A percentile compares a stretch with the other conserved stretches of the same genome.
phyloP scores from a whole-genome alignment of 2,888 invertebrate genomes.

The Lepidochrysops patricia region DNA sequence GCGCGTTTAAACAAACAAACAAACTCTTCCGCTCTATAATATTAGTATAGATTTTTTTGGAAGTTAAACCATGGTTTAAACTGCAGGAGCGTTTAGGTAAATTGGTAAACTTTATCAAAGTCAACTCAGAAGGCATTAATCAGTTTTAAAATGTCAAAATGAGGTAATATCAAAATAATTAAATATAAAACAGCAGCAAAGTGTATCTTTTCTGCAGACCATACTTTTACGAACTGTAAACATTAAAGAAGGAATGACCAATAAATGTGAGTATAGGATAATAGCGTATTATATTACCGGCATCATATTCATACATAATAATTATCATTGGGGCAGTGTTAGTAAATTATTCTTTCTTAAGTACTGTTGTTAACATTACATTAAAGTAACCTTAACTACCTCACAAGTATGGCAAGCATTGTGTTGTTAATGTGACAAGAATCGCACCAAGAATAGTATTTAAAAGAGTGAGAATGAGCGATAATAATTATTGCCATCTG shows the following conservation, averaged over 20 bases:
- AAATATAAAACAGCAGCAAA: not conserved
- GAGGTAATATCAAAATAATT: too few species aligned
- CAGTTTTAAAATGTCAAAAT: too few species aligned
- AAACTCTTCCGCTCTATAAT: too few species aligned
- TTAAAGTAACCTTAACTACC: not conserved
- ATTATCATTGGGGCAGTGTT: not conserved
- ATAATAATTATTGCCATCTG: too few species aligned
- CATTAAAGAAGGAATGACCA: not conserved
- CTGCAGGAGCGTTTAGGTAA: too few species aligned
- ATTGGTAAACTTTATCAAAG: too few species aligned
- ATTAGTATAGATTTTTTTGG: too few species aligned
- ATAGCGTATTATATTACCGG: not conserved
- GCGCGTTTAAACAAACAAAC: too few species aligned
- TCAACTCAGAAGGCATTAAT: too few species aligned
- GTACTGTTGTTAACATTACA: not conserved
- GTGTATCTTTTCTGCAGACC: not conserved
- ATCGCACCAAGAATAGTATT: too few species aligned
- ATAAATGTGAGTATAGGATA: not conserved
- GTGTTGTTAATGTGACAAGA: not conserved
- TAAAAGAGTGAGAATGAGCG: too few species aligned
- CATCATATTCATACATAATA: not conserved
- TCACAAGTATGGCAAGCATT: not conserved
- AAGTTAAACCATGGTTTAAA: too few species aligned
- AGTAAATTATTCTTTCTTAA: not conserved
- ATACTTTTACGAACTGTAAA: constrained; percentile 1